These are phyloP conservation scores for Colaptes auratus DNA, from an alignment of 2,113 vertebrate genomes.

Conservation along the genomic window DNA sequence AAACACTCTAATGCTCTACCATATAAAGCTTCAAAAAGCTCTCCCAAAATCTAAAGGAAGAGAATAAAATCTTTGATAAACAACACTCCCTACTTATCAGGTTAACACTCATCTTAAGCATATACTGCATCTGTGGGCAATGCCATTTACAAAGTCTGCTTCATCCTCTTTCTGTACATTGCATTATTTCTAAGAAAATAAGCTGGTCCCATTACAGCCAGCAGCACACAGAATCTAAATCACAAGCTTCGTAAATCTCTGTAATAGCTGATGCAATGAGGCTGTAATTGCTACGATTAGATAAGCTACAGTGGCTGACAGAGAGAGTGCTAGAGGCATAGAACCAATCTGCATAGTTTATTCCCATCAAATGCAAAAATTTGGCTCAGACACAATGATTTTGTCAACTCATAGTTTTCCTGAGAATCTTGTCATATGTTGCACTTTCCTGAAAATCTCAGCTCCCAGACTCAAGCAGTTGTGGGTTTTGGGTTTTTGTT, in stretches of 20 bases:
- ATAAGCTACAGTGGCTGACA: conserved; percentile 46
- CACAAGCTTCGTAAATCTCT: conserved; percentile 19
- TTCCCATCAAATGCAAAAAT: conserved; percentile 5
- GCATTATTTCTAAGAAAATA: conserved; percentile 17
- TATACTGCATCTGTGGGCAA: not conserved
- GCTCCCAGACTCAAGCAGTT: not conserved
- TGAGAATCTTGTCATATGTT: not conserved
- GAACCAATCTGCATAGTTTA: conserved; percentile 31
- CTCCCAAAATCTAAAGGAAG: not conserved
- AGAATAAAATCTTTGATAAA: not conserved
- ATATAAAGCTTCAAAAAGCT: not conserved
- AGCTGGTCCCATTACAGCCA: not conserved
- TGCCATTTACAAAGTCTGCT: not conserved
- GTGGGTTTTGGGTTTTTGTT: no score
- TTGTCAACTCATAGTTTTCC: conserved; percentile 12
- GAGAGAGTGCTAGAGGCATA: conserved; percentile 27
- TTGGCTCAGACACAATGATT: not conserved
- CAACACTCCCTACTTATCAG: not conserved
- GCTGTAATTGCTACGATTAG: conserved; percentile 56
- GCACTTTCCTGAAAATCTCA: not conserved
- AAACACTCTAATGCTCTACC: not conserved
- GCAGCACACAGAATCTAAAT: conserved; percentile 6
- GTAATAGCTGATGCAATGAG: conserved; percentile 54
- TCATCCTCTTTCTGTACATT: not conserved
- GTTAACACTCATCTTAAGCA: not conserved